Base-by-base conservation (phyloP, 2,797 vertebrate species). In the Periophthalmus magnuspinnatus region DNA sequence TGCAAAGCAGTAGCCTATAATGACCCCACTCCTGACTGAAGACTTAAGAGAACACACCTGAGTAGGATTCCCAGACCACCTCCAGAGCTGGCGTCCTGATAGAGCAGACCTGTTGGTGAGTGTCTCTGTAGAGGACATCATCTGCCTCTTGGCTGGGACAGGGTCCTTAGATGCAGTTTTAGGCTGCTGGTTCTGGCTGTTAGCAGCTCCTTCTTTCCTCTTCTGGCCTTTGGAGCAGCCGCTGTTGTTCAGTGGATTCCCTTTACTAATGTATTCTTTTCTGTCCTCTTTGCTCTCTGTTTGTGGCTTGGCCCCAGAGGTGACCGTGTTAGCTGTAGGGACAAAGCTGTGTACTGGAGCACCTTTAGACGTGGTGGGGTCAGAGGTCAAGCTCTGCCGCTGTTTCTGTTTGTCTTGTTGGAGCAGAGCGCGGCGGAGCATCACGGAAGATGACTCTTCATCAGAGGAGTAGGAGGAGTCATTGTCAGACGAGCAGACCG, bases 401-500 rank as follows among this genome's bases (percentile, higher is more conserved):
- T 86, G 82, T 74, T 91, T 91, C 55, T 92, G 90, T 76, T 93
- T 92, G 81, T 92, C 90, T 83, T 93, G 92, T 47, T 96, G 95
- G 81, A 98, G 93, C 84, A 98, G 90, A 7, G 97, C 93, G 2
- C 96, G 95, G 76, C 94, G 96, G 71, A 98, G 93, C 88, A 98
- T 89, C 11, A 95, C 87, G 0, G 95, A 95, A 48, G 96, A 95
- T 36, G 96, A 95, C 33, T 98, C 97, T 47, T 98, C 97, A 0
- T 97, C 98, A 38, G 96, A 99, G 71, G 94, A 97, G 79, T 97
- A 97, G 0, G 97, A 97, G n/a, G 96, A 97, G 76, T 99, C 97
- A 0, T 99, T 98, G 81, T 98, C 97, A 0, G 97, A 97, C 58
- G 97, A 98, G 85, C 95, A 99, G 80, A 98, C 90, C 77, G 96